A percentile compares a stretch with the other conserved stretches of the same genome.
Evolutionary conservation across 2,797 vertebrate genomes (phyloP).

Genomic region (Tiaroga cobitis): DNA sequence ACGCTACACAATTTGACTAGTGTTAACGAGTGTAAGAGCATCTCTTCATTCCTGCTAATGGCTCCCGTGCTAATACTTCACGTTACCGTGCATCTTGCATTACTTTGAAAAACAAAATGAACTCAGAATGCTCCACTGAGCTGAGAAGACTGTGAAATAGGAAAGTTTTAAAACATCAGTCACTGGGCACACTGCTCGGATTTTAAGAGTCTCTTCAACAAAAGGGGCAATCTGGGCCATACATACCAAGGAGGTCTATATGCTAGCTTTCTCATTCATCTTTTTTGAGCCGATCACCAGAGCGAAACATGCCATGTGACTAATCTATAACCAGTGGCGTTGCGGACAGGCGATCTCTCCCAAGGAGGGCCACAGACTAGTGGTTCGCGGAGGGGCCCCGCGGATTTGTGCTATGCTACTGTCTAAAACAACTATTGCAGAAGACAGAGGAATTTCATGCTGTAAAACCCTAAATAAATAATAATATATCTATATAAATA

Average conservation of each 20-base stretch:
- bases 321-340: not conserved
- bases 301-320: not conserved
- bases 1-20: constrained; percentile 31
- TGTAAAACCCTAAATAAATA: not conserved
- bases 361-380: not conserved
- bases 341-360: not conserved
- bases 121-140: constrained; percentile 49
- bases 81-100: constrained; percentile 10
- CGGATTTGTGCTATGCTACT: not conserved
- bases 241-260: not conserved
- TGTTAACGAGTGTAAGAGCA: constrained; percentile 42
- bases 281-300: not conserved
- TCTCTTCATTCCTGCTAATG: constrained; percentile 45
- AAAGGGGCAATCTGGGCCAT: constrained; percentile 22
- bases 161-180: constrained; percentile 46
- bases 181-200: constrained; percentile 10
- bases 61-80: constrained; percentile 50
- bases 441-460: not conserved
- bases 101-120: constrained; percentile 54
- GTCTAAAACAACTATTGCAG: not conserved
- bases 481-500: not conserved
- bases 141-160: constrained; percentile 50
- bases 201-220: constrained; percentile 27
- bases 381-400: no score
- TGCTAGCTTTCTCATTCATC: not conserved